Evolutionary conservation across 2,113 vertebrate genomes (phyloP).

Genomic region (Himantopus leucocephalus): DNA sequence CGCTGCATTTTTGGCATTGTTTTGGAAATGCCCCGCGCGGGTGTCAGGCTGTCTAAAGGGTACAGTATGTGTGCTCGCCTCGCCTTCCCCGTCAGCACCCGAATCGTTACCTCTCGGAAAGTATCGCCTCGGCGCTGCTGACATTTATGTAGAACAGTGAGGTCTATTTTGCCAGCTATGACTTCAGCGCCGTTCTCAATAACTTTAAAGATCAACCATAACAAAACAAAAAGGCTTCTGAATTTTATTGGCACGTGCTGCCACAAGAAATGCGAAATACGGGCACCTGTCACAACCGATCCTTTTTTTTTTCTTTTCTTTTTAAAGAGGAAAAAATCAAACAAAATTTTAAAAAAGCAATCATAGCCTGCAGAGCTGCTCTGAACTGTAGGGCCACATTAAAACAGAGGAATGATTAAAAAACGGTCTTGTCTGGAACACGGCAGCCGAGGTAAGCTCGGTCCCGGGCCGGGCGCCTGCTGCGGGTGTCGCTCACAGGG

Average conservation of each 20-base stretch:
- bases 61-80: constrained; percentile 15
- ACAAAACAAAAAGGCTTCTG: constrained; percentile 57
- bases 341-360: background rate
- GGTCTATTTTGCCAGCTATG: constrained; percentile 64
- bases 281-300: constrained; percentile 44
- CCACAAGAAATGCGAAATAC: constrained; percentile 55
- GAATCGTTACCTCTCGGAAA: background rate
- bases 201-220: constrained; percentile 77
- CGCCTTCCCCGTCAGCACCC: background rate
- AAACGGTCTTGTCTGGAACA: constrained; percentile 18
- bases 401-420: background rate
- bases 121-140: constrained; percentile 54
- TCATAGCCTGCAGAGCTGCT: background rate
- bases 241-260: constrained; percentile 67
- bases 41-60: constrained; percentile 40
- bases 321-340: background rate
- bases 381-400: background rate
- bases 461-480: background rate
- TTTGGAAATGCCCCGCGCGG: background rate
- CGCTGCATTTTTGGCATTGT: background rate
- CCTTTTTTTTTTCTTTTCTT: background rate
- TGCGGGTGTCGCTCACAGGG: background rate
- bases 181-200: constrained; percentile 60
- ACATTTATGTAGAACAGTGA: constrained; percentile 70
- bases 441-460: background rate